Evolutionary conservation across 2,113 vertebrate genomes (phyloP).

Genomic region (Brachionichthys hirsutus): DNA sequence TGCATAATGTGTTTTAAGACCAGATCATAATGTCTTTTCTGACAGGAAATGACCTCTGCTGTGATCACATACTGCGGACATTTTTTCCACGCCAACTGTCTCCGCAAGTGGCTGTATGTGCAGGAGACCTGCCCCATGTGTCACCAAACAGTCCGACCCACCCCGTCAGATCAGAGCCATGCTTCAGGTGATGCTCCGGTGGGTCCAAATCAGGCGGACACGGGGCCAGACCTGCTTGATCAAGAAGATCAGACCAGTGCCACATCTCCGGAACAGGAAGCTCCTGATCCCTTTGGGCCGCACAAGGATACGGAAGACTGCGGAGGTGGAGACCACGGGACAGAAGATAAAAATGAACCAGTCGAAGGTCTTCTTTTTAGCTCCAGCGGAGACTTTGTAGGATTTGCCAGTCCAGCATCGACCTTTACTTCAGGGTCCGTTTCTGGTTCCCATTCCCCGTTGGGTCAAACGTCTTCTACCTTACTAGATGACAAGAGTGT

Average conservation of each 20-base stretch:
- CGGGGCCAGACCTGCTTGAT: background rate
- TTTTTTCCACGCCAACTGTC: slow-evolving; percentile 83
- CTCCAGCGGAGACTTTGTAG: slow-evolving; percentile 63
- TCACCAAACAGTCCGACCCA: slow-evolving; percentile 75
- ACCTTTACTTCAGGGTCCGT: slow-evolving; percentile 12
- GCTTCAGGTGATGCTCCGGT: slow-evolving; percentile 25
- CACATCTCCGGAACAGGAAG: background rate
- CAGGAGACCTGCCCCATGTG: slow-evolving; percentile 89
- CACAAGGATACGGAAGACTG: background rate
- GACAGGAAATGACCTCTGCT: slow-evolving; percentile 83
- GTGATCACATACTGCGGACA: slow-evolving; percentile 84
- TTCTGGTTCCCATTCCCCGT: background rate
- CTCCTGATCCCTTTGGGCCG: background rate
- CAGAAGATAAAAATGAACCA: slow-evolving; percentile 1
- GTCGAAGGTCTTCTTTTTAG: slow-evolving; percentile 43
- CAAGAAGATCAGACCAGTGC: slow-evolving; percentile 2
- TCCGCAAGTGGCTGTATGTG: slow-evolving; percentile 87
- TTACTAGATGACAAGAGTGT: background rate
- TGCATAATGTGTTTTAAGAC: too few species aligned
- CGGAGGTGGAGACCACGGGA: background rate
- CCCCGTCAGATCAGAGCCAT: background rate
- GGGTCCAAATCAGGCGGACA: slow-evolving; percentile 5
- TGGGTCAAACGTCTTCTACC: slow-evolving; percentile 6
- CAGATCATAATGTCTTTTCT: background rate
- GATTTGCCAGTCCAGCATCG: slow-evolving; percentile 31